Percentiles rank a stretch among this genome's conserved stretches.
Conservation (phyloP, 2,113 vertebrate genomes). For the Eudyptes chrysolophus region DNA sequence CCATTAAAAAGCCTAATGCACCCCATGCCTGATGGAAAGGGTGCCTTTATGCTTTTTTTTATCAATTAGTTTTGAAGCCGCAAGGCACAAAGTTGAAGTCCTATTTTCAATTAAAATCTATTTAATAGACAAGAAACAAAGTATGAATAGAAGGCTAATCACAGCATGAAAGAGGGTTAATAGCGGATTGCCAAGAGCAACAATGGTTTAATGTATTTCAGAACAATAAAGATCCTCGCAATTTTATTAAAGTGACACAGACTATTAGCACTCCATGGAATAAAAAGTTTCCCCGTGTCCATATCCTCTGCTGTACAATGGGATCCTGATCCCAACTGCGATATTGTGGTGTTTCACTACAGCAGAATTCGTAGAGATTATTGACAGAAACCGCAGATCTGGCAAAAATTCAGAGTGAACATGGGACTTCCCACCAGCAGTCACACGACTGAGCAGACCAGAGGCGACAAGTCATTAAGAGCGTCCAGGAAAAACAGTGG, state of each 20-base stretch:
- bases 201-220: conserved; percentile 16
- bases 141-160: conserved; percentile 49
- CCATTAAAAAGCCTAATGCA: neutral
- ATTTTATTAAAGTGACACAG: conserved; percentile 11
- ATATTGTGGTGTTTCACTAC: neutral
- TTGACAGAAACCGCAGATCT: neutral
- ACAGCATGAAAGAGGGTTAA: conserved; percentile 55
- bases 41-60: neutral
- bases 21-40: neutral
- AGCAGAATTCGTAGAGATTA: neutral
- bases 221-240: conserved; percentile 2
- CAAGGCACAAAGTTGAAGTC: conserved; percentile 24
- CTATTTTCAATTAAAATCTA: conserved; percentile 50
- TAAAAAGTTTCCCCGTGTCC: neutral
- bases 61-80: conserved; percentile 34
- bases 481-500: neutral
- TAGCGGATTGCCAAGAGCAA: conserved; percentile 40
- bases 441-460: neutral
- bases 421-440: neutral
- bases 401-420: neutral
- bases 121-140: conserved; percentile 45
- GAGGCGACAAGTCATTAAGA: neutral
- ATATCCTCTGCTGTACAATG: neutral
- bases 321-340: neutral
- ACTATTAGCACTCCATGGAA: neutral